Conservation (phyloP, 2,888 invertebrate genomes). For the Cheilosia scutellata region DNA sequence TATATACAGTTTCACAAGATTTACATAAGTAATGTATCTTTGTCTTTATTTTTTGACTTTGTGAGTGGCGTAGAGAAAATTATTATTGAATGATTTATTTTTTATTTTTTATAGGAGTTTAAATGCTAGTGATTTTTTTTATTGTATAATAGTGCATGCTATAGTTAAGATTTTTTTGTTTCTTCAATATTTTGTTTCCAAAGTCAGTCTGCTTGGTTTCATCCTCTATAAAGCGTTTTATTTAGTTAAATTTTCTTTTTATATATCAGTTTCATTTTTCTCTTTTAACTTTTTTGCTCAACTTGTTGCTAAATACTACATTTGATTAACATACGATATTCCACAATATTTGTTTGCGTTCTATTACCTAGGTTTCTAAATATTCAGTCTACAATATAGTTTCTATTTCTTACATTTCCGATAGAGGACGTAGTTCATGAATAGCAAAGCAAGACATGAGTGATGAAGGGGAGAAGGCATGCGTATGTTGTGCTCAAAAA, state of each 20-base stretch:
- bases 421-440: not conserved
- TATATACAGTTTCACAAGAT: conserved; percentile 59
- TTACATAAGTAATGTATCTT: not conserved
- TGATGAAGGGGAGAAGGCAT: no score
- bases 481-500: no score
- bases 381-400: conserved; percentile 53
- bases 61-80: not conserved
- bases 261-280: conserved; percentile 26
- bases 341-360: conserved; percentile 22
- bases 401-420: conserved; percentile 6
- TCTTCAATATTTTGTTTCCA: conserved; percentile 27
- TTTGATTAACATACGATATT: conserved; percentile 43
- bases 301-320: conserved; percentile 2
- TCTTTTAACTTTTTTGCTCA: conserved; percentile 10
- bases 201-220: conserved; percentile 71
- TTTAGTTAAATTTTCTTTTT: not conserved
- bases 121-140: conserved; percentile 2
- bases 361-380: conserved; percentile 40
- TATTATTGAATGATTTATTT: conserved; percentile 6
- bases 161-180: conserved; percentile 17
- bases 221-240: conserved; percentile 55
- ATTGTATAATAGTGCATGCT: conserved; percentile 45
- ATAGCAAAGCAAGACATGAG: not conserved
- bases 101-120: not conserved
- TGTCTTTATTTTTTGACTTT: not conserved